Evolutionary conservation across 2,113 vertebrate species (phyloP).

Genomic region (Lethenteron camtschaticum): DNA sequence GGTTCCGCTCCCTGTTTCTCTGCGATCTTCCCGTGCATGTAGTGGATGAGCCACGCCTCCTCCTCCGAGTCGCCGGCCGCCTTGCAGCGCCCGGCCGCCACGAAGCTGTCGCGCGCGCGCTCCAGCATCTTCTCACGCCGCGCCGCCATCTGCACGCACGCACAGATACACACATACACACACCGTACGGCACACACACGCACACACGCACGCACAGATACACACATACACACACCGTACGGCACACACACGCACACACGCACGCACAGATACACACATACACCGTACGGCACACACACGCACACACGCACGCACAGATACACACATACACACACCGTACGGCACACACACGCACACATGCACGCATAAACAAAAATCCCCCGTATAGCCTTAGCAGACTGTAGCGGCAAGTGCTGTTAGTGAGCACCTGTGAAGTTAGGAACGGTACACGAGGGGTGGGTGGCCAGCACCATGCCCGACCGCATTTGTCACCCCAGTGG

Average conservation of each 20-base stretch:
- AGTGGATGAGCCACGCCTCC: slow-evolving; percentile 96
- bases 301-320: background rate
- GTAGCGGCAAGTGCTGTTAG: no score
- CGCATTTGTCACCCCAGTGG: no score
- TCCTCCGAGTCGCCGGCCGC: slow-evolving; percentile 66
- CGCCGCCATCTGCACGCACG: slow-evolving; percentile 45
- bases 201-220: background rate
- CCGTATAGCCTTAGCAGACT: no score
- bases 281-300: no score
- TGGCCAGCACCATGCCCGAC: no score
- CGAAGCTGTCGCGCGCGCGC: slow-evolving; percentile 59
- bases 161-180: background rate
- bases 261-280: background rate
- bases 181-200: no score
- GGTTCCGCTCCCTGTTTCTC: slow-evolving; percentile 65
- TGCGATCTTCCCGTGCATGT: slow-evolving; percentile 95
- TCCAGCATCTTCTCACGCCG: slow-evolving; percentile 69
- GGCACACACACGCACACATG: no score
- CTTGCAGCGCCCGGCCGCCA: slow-evolving; percentile 42
- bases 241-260: background rate
- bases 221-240: background rate
- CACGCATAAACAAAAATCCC: no score
- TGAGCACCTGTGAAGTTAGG: no score
- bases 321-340: background rate
- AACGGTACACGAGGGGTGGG: no score